A percentile compares a stretch with the other conserved stretches of the same genome.
Conservation (phyloP, 2,888 invertebrate genomes). For the Drosophila neotestacea region DNA sequence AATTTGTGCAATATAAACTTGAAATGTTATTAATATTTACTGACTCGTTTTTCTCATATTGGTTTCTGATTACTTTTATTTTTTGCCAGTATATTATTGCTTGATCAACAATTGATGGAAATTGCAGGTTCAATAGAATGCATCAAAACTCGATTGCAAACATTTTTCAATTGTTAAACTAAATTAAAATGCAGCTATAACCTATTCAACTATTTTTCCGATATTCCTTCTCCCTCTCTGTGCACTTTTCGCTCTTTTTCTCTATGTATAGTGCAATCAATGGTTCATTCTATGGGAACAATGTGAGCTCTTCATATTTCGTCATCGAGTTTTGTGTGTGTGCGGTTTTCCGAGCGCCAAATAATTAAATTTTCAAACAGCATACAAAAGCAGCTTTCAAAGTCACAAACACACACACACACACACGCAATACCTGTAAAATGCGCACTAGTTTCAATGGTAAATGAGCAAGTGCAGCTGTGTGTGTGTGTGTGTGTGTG, state of each 20-base stretch:
- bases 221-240: neutral
- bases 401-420: slow-evolving; percentile 49
- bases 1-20: neutral
- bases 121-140: slow-evolving; percentile 1
- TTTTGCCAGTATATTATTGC: neutral
- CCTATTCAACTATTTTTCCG: neutral
- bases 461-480: slow-evolving; percentile 60
- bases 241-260: neutral
- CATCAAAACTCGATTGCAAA: neutral
- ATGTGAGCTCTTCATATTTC: slow-evolving; percentile 36
- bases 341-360: slow-evolving; percentile 54
- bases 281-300: slow-evolving; percentile 24
- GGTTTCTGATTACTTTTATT: neutral
- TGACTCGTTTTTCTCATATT: neutral
- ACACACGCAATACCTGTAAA: slow-evolving; percentile 30
- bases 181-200: neutral
- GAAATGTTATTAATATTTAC: neutral
- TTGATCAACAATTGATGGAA: slow-evolving; percentile 9
- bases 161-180: slow-evolving; percentile 21
- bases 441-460: slow-evolving; percentile 53
- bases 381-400: slow-evolving; percentile 66
- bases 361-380: slow-evolving; percentile 75
- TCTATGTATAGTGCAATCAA: slow-evolving; percentile 30
- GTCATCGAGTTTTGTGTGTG: slow-evolving; percentile 23
- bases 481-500: slow-evolving; percentile 22